phyloP scores from a whole-genome alignment of 2,888 invertebrate genomes.

The Gastrophysa polygoni region DNA sequence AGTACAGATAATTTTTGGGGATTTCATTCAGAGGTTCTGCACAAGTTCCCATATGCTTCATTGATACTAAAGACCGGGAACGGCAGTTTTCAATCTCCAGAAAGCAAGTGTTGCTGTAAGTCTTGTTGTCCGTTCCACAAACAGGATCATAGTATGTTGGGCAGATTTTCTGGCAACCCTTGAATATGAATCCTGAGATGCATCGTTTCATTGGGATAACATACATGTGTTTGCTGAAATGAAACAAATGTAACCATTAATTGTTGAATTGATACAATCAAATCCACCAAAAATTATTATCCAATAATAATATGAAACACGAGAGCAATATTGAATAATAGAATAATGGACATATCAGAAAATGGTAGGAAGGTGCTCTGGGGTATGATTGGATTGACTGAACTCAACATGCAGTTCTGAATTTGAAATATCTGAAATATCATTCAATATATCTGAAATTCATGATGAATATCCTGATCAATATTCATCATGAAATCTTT shows the following conservation, averaged over 20 bases:
- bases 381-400: too few species aligned
- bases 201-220: constrained; percentile 90
- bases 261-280: too few species aligned
- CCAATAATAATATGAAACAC: neutral
- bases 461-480: too few species aligned
- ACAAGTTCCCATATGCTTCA: constrained; percentile 84
- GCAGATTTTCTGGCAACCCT: constrained; percentile 86
- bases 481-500: too few species aligned
- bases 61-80: constrained; percentile 76
- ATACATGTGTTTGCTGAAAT: constrained; percentile 81
- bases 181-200: constrained; percentile 82
- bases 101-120: constrained; percentile 93
- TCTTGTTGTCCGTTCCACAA: constrained; percentile 90
- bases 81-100: constrained; percentile 90
- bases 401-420: too few species aligned
- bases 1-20: constrained; percentile 87
- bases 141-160: constrained; percentile 88
- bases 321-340: too few species aligned
- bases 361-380: too few species aligned
- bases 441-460: too few species aligned
- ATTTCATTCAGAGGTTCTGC: constrained; percentile 82
- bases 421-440: too few species aligned
- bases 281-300: too few species aligned
- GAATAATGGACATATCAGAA: too few species aligned
- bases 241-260: constrained; percentile 7